Conservation (phyloP, 2,797 vertebrate species). For the Bradypodion pumilum region DNA sequence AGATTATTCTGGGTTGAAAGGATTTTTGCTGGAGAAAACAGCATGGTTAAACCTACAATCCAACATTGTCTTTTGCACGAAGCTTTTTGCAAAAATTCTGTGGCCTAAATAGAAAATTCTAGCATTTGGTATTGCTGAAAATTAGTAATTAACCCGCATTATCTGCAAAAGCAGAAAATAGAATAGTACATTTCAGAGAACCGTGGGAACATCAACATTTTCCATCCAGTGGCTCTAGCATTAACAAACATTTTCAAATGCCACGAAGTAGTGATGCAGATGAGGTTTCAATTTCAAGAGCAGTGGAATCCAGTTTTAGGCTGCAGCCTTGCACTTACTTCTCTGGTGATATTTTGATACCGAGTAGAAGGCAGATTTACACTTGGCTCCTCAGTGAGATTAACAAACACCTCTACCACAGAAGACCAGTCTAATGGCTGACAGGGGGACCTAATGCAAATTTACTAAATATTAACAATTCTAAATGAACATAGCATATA, state of each 20-base stretch:
- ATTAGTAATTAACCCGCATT: not conserved
- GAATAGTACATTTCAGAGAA: not conserved
- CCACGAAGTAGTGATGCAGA: not conserved
- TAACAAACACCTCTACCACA: not conserved
- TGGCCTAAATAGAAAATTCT: not conserved
- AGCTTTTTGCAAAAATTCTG: rapidly evolving
- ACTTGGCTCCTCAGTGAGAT: no score
- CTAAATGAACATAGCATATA: no score
- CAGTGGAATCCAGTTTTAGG: not conserved
- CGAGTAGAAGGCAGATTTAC: not conserved
- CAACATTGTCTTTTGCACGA: rapidly evolving
- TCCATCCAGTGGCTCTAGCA: not conserved
- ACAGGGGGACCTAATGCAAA: not conserved
- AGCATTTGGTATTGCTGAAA: not conserved
- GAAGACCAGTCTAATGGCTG: not conserved
- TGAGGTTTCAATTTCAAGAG: not conserved
- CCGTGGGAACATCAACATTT: not conserved
- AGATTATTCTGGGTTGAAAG: no score
- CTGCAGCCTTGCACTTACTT: not conserved
- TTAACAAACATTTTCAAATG: not conserved
- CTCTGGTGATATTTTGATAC: not conserved
- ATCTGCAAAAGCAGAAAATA: not conserved
- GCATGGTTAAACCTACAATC: rapidly evolving
- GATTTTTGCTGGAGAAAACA: no score
- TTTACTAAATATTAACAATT: not conserved